These are phyloP conservation scores for Noctua pronuba DNA, from an alignment of 2,888 invertebrate genomes.

Conservation along the genomic window DNA sequence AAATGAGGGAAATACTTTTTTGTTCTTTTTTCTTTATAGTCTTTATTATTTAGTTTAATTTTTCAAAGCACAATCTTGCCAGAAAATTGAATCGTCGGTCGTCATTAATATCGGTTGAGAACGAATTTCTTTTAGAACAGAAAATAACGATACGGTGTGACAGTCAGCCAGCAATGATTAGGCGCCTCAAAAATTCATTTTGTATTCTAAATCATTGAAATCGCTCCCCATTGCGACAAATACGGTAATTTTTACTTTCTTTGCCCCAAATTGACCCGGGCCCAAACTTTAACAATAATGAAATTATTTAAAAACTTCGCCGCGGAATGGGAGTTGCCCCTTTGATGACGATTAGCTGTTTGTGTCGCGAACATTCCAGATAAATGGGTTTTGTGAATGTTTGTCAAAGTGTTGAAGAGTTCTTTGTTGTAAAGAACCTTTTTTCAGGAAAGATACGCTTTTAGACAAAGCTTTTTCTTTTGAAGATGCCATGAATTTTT, in stretches of 20 bases:
- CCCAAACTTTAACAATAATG: constrained; percentile 68
- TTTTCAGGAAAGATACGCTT: constrained; percentile 22
- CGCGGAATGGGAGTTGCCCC: constrained; percentile 59
- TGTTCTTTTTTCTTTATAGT: too few relatives aligned
- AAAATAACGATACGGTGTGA: constrained; percentile 54
- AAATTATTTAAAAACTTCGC: constrained; percentile 70
- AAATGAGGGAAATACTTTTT: too few relatives aligned
- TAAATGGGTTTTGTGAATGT: constrained; percentile 49
- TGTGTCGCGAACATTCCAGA: constrained; percentile 60
- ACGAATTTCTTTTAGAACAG: not conserved
- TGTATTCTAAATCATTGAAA: constrained; percentile 65
- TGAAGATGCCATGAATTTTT: constrained; percentile 8
- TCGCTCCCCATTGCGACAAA: constrained; percentile 62
- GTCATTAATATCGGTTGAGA: not conserved
- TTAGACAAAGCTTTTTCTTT: constrained; percentile 12
- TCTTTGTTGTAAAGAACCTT: constrained; percentile 39
- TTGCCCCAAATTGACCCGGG: constrained; percentile 59
- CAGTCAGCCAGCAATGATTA: constrained; percentile 47
- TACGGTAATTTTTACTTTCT: constrained; percentile 66
- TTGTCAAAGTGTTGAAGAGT: constrained; percentile 37
- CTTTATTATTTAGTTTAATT: too few relatives aligned
- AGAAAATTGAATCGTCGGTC: not conserved
- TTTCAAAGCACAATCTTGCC: not conserved
- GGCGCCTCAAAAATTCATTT: constrained; percentile 60
- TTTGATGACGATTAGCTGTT: constrained; percentile 64